A percentile compares a stretch with the other conserved stretches of the same genome.
Evolutionary conservation across 2,797 vertebrate species (phyloP).

Genomic region (Semotilus atromaculatus): DNA sequence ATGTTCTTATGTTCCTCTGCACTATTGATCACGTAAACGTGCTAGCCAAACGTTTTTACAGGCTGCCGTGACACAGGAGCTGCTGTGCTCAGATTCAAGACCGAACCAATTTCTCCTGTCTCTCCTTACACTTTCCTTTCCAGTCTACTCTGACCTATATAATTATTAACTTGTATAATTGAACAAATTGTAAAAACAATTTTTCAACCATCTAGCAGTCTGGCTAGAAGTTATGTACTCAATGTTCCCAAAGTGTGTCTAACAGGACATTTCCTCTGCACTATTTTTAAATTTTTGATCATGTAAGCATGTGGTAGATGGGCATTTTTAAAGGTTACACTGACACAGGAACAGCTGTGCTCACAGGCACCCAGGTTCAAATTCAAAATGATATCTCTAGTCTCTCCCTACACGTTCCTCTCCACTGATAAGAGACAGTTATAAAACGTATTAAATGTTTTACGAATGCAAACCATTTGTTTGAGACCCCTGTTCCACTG

Average conservation of each 20-base stretch:
- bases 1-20: not conserved
- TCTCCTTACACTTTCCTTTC: not conserved
- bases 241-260: not conserved
- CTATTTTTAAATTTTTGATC: not conserved
- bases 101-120: not conserved
- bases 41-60: not conserved
- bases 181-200: not conserved
- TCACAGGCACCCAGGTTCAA: not conserved
- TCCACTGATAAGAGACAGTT: not conserved
- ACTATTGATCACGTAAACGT: not conserved
- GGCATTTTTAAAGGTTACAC: not conserved
- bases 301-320: not conserved
- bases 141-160: not conserved
- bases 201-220: not conserved
- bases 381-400: not conserved
- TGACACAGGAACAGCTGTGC: not conserved
- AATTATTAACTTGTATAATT: not conserved
- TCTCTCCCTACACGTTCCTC: not conserved
- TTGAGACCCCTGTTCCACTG: not conserved
- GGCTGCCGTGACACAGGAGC: not conserved
- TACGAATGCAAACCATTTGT: not conserved
- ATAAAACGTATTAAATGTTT: not conserved
- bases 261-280: not conserved
- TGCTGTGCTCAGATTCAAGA: constrained; percentile 5
- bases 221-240: not conserved